Percentiles rank a stretch among this genome's conserved stretches.
Evolutionary conservation across 1,140 invertebrate genomes (phyloP).

Genomic region (Ceratosolen solmsi): DNA sequence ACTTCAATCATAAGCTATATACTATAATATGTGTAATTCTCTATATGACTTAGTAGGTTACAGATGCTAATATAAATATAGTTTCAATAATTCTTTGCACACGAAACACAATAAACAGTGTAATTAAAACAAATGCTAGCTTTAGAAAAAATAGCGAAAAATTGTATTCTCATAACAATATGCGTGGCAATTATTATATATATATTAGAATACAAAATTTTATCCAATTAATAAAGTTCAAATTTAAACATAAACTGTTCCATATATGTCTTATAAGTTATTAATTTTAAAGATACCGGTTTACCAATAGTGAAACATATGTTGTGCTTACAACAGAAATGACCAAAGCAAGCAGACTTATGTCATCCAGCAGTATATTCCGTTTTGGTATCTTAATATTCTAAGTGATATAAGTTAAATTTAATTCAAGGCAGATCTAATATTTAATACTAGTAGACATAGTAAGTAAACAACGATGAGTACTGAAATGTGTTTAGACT

Average conservation of each 20-base stretch:
- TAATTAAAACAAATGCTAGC: background rate
- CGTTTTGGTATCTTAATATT: no score
- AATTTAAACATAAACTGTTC: no score
- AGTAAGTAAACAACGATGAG: no score
- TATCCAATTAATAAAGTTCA: no score
- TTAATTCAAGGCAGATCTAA: no score
- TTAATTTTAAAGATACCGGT: no score
- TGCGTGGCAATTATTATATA: no score
- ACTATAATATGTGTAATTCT: background rate
- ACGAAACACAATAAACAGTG: background rate
- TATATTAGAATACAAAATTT: no score
- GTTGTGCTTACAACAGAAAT: background rate
- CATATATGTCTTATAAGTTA: no score
- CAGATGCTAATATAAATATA: conserved; percentile 15
- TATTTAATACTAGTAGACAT: no score
- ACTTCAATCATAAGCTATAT: conserved; percentile 3
- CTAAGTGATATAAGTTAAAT: no score
- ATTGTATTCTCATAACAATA: no score
- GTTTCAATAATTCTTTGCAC: conserved; percentile 18
- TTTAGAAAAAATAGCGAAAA: background rate
- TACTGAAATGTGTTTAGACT: background rate
- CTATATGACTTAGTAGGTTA: background rate
- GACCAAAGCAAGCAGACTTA: background rate
- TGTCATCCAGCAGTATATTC: background rate
- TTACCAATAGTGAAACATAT: background rate